Percentiles rank a stretch among this genome's conserved stretches.
phyloP scores from a whole-genome alignment of 2,113 vertebrate species.

The Epinephelus lanceolatus region DNA sequence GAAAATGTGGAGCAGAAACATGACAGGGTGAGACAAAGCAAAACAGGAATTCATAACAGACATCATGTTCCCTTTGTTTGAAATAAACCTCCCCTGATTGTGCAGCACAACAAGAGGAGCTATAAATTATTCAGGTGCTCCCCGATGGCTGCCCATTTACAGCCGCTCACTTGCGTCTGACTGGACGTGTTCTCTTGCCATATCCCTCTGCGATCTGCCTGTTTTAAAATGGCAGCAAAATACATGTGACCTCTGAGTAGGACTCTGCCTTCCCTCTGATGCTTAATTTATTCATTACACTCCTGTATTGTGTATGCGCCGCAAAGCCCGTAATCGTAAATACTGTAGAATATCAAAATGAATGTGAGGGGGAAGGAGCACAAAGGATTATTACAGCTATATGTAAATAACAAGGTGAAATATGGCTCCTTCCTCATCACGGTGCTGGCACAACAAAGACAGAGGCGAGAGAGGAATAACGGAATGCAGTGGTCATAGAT shows the following conservation, averaged over 20 bases:
- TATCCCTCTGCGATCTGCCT: constrained; percentile 58
- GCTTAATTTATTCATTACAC: constrained; percentile 79
- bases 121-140: constrained; percentile 80
- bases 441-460: constrained; percentile 24
- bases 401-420: constrained; percentile 73
- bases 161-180: constrained; percentile 65
- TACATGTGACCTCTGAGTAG: constrained; percentile 73
- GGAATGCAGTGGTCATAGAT: constrained; percentile 69
- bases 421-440: constrained; percentile 36
- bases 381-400: constrained; percentile 60
- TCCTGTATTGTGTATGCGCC: constrained; percentile 24
- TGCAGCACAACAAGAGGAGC: constrained; percentile 66
- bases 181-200: constrained; percentile 59
- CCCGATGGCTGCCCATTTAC: constrained; percentile 71
- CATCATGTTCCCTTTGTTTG: constrained; percentile 70
- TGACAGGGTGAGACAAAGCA: constrained; percentile 45
- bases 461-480: constrained; percentile 41
- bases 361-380: constrained; percentile 57
- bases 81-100: constrained; percentile 68
- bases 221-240: constrained; percentile 75
- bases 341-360: constrained; percentile 66
- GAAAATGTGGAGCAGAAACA: constrained; percentile 40
- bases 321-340: constrained; percentile 63
- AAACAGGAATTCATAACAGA: constrained; percentile 43
- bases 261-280: constrained; percentile 60